phyloP scores from a whole-genome alignment of 2,113 vertebrate species.

The Tychaedon coryphoeus region DNA sequence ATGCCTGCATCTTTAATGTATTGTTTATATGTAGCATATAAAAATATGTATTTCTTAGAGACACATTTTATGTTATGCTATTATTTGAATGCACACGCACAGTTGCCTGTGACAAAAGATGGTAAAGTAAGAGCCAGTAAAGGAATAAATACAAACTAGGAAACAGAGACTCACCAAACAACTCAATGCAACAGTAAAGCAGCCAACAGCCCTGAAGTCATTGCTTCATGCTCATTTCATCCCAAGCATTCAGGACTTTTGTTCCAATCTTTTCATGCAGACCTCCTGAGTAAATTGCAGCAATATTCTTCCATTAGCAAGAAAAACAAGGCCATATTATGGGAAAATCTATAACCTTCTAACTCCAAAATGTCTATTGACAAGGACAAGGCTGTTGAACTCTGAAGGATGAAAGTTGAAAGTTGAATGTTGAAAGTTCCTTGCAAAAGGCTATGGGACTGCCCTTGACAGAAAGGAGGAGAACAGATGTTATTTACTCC shows the following conservation, averaged over 20 bases:
- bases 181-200: background rate
- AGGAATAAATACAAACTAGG: background rate
- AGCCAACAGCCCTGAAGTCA: background rate
- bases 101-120: background rate
- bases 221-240: background rate
- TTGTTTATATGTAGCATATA: background rate
- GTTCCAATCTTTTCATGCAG: background rate
- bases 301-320: background rate
- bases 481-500: background rate
- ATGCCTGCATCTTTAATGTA: background rate
- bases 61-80: background rate
- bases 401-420: background rate
- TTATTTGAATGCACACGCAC: background rate
- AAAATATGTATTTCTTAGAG: background rate
- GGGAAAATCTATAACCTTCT: background rate
- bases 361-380: background rate
- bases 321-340: background rate
- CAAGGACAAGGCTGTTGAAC: background rate
- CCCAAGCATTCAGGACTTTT: background rate
- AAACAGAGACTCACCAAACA: background rate
- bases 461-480: background rate
- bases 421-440: rapidly evolving
- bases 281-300: background rate
- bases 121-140: background rate
- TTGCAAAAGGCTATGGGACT: background rate